Base-by-base conservation (phyloP, 2,888 invertebrate species). In the Limulus polyphemus region DNA sequence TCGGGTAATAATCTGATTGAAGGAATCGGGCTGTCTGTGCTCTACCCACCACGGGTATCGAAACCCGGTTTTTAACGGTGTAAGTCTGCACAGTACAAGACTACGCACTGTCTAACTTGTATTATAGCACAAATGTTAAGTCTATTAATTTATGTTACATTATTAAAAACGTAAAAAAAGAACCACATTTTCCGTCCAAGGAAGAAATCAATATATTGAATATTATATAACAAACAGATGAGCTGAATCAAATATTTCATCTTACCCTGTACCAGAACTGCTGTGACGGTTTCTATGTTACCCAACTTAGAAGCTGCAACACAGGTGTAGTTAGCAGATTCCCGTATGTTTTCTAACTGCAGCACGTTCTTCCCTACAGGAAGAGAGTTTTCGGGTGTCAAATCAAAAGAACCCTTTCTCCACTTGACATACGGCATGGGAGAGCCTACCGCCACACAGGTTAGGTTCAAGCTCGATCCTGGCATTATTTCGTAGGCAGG, bases 291-390 rank as follows among this genome's bases (percentile, higher is more conserved):
- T 74, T 94, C 93, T 67, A 97, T 92, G 73, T 89, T 86, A 57
- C 94, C 97, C 62, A 98, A 83, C 14, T 91, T 91, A 73, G 94
- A 94, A 60, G 90, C 88, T 0, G 98, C 98, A 67, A 92, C 87
- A 76, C 98, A 99, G 1, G 97, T 98, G 79, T 93, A 99, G 79
- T 97, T 98, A 32, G 90, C 90, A 0, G 94, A 91, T 75, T 92
- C 88, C 72, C 87, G 83, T 69, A 99, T 90, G 74, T 93, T 86
- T 59, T 83, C 86, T 68, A 99, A 78, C 71, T 85, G 83, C 55
- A 99, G 81, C 16, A 91, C 87, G 77, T 97, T 98, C 64, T 85
- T 84, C 16, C 81, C 81, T 62, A 81, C 77, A 2, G 80, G 79
- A 50, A 76, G 67, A 48, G 71, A 71, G 57, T 46, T 90, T 88